Evolutionary conservation across 2,888 invertebrate species (phyloP).

Genomic region (Volucella inflata): DNA sequence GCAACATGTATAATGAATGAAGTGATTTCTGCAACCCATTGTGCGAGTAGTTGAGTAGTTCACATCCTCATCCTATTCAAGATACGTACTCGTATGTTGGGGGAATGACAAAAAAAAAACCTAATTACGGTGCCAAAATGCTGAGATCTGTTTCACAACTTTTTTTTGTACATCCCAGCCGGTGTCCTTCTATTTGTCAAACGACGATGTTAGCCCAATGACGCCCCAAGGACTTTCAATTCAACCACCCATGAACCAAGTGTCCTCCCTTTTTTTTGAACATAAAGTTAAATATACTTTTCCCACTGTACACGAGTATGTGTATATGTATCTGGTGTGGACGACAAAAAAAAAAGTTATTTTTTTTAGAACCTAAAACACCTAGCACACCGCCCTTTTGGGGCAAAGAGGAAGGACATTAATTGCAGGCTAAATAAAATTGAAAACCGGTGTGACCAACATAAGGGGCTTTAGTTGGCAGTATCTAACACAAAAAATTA

Average conservation of each 20-base stretch:
- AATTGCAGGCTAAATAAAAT: conserved; percentile 66
- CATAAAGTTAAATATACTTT: conserved; percentile 44
- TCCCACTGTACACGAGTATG: too few species aligned
- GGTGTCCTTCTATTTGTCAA: conserved; percentile 44
- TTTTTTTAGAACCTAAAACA: conserved; percentile 38
- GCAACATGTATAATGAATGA: conserved; percentile 36
- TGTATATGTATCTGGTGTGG: conserved; percentile 12
- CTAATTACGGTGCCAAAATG: conserved; percentile 71
- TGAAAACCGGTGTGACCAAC: conserved; percentile 44
- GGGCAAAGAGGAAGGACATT: conserved; percentile 33
- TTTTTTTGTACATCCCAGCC: conserved; percentile 11
- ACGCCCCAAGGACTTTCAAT: conserved; percentile 64
- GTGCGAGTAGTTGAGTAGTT: not conserved
- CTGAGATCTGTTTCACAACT: conserved; percentile 59
- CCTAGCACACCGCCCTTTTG: not conserved
- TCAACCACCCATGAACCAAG: conserved; percentile 39
- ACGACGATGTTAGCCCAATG: conserved; percentile 59
- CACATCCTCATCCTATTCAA: conserved; percentile 5
- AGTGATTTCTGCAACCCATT: conserved; percentile 56
- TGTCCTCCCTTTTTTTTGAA: not conserved
- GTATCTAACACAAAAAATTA: not conserved
- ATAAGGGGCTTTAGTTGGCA: conserved; percentile 21
- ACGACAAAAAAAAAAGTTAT: conserved; percentile 32
- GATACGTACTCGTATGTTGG: conserved; percentile 54
- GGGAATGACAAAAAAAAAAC: conserved; percentile 50